Evolutionary conservation across 2,113 vertebrate genomes (phyloP), one percentile per base, ranked within the genome.

Genomic region (Hypomesus transpacificus): DNA sequence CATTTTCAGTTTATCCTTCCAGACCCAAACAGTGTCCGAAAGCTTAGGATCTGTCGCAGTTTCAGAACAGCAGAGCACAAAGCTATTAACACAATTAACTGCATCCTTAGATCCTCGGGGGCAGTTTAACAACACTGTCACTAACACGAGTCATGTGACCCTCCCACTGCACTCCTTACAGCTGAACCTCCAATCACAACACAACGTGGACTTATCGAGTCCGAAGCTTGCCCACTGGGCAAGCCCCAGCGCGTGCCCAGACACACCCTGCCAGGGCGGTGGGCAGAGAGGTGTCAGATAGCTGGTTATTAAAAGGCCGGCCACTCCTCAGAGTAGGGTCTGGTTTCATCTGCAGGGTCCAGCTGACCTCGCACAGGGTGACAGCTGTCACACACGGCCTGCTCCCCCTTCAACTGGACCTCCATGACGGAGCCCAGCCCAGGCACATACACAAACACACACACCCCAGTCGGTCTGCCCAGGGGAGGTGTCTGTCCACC

Each of bases 381-480:
- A 77, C 80, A 84, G 76, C 70, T 80, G 79, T 56, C 60, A 39
- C 28, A 71, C 70, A 18, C 11, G 20, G 26, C 54, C 60, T 31
- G 50, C 58, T 17, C 69, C 54, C 57, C 46, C n/a, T 1, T 17
- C 14, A 60, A 24, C 50, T 67, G 13, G 17, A 46, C 64, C 66
- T 68, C 50, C 58, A 20, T 14, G 50, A 28, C 67, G 62, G 65
- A 71, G 74, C 64, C 46, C 0, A 46, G 31, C 20, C 14, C 6
- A 59, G 84, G 57, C 85, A 86, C 85, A 84, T 81, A 70, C 57
- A 0, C 72, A 78, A 58, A 21, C 14, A 61, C n/a, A 60, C 24
- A 71, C 56, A 63, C 69, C 65, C 65, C 14, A 26, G 62, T 54
- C 31, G 22, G 64, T 59, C 58, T 59, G 21, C 53, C 59, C 17